Evolutionary conservation across 2,797 vertebrate species (phyloP), one percentile per base, ranked within the genome.

Genomic region (Sebastolobus altivelis): DNA sequence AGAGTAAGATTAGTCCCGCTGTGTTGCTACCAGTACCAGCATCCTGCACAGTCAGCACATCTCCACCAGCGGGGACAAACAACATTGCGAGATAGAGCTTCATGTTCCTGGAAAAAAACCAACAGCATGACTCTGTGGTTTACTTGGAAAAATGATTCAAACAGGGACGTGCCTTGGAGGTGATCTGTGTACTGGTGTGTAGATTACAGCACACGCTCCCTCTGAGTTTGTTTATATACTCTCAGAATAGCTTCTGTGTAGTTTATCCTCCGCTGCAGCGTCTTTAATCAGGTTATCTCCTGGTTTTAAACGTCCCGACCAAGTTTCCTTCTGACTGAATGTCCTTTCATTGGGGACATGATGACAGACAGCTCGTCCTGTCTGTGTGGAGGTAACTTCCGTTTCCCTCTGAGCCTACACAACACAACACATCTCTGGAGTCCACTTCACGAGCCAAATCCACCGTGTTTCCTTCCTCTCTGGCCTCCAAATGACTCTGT

Each of bases 41-140:
- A 69, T 85, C 82, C 81, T 90, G 93, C 91, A 70, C 54, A 87
- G 86, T 94, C 93, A 94, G 92, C 91, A 85, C 10, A 66, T 83
- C 87, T 83, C 77, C 65, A 55, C 35, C 70, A 68, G 71, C 33
- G 27, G 85, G 65, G 66, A 81, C 68, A 89, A 88, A 89, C 82
- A 86, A 85, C 43, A 54, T 5, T 70, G 84, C 29, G 33, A 80
- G 49, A 88, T 58, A 75, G 46, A 72, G 70, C 86, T 92, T 93
- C 87, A 83, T 90, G 80, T 87, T 89, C 58, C 77, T 89, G 77
- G 75, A 90, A 90, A 72, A 72, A 60, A 16, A 25, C 84, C 13
- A 80, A 65, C 72, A 69, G 77, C 20, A 38, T 31, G 9, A 54
- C 49, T 54, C 49, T 20, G 16, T 49, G 54, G 49, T 70, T 83